Base-by-base conservation (phyloP, 2,113 vertebrate species). In the Bolborhynchus lineola region DNA sequence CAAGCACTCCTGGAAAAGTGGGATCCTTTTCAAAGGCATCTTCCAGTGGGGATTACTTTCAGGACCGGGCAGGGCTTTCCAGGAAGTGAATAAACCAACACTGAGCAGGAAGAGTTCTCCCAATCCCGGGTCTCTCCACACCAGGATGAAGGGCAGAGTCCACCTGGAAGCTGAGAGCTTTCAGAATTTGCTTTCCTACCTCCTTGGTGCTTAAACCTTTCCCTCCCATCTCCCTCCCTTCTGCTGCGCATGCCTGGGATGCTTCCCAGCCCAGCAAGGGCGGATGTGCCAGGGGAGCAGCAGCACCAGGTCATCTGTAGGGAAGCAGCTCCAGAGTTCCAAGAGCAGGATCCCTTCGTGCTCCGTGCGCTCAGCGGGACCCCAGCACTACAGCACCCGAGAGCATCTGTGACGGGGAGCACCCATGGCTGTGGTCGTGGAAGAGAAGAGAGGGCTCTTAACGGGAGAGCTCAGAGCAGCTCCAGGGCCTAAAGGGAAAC, bases 311-410 rank as follows among this genome's bases (percentile, higher is more conserved):
- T 21, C 17, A 2, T 23, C 31, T 39, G n/a, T 25, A 29, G 7
- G 7, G 33, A 16, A 62, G 67, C 90, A 77, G 41, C 3, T 74
- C 6, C 57, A 57, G 62, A 44, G 69, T 70, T 16, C 39, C 15
- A 81, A 75, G 50, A 70, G 50, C 23, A 11, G 57, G 55, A 59
- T 19, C 20, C 37, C 33, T 52, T 18, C 49, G 39, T 49, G 80
- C 74, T 39, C n/a, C 14, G 5, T 1, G 17, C 13, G 4, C 5
- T 31, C 7, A 17, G 8, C 47, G 24, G 1, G 3, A 15, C 33
- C 16, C 33, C 26, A 44, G 90, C 83, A 10, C 47, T 5, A 46
- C 28, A 5, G 52, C 46, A 26, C 23, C 69, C 37, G 5, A 3
- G 0, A 29, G 64, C 33, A 26, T 15, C 77, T 39, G 65, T 2